Evolutionary conservation across 2,888 invertebrate species (phyloP), one percentile per base, ranked within the genome.

Genomic region (Eledone cirrhosa): DNA sequence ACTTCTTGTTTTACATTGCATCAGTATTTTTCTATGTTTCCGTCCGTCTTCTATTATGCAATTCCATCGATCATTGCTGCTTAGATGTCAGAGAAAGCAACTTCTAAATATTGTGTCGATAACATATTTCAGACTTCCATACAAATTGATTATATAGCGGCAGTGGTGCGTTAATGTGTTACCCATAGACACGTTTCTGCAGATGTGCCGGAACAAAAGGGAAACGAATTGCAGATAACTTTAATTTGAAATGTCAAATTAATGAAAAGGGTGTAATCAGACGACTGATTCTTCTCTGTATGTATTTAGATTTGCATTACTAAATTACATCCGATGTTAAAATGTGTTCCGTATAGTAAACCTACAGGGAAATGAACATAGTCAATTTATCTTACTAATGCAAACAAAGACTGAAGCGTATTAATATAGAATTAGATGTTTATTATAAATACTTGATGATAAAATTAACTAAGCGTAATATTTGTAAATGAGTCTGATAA

Each of bases 161-260:
- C 41, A 41, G 41, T 41, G 41, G 41, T 41, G 41, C 41, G 41
- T 41, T 41, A 41, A 41, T 41, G 41, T 41, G 41, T 41, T 41
- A 41, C 41, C 41, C 41, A 41, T 41, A 41, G 41, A 41, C 41
- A 41, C 41, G 41, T 41, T 41, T 41, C 41, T 41, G 41, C 41
- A 41, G 41, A 41, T 41, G 41, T 41, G 41, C 41, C 41, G 41
- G 41, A 41, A 41, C 41, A 41, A 41, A 41, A 41, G 41, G 41
- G 41, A 41, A 41, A 3, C 41, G 41, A 78, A 94, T 96, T 97
- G 93, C 14, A 31, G n/a, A 27, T 24, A 27, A 27, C 13, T 24
- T 63, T 63, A 27, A n/a, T 27, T 63, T 24, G 24, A 63, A 24
- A 24, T 63, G 24, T 27, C n/a, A 27, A 63, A 63, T 63, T 63